These are phyloP conservation scores for Heliconius ismenius DNA, from an alignment of 2,888 invertebrate genomes.

Conservation along the genomic window DNA sequence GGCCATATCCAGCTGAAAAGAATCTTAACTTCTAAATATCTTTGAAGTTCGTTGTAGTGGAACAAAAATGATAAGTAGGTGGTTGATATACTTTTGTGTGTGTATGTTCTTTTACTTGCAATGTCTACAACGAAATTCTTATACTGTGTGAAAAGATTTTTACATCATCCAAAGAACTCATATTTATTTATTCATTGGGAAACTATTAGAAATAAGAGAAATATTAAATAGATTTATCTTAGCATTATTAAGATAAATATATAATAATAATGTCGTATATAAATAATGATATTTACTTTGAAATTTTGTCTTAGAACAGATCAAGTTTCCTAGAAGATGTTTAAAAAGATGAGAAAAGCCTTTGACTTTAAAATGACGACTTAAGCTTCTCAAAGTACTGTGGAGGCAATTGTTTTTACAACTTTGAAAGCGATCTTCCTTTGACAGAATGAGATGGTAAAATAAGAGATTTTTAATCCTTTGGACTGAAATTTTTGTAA, in stretches of 20 bases:
- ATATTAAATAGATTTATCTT: neutral
- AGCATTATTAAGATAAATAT: neutral
- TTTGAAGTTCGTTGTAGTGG: slow-evolving; percentile 7
- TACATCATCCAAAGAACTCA: neutral
- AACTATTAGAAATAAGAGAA: neutral
- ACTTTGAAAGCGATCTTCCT: neutral
- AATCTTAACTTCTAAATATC: slow-evolving; percentile 20
- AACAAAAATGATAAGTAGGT: neutral
- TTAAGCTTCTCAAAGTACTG: slow-evolving; percentile 3
- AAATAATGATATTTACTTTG: neutral
- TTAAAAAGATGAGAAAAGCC: neutral
- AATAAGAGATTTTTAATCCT: neutral
- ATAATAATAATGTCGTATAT: slow-evolving; percentile 4
- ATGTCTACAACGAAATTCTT: neutral
- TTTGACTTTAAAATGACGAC: slow-evolving; percentile 13
- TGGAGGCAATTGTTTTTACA: slow-evolving; percentile 4
- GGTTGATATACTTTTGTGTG: neutral
- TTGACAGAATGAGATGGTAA: neutral
- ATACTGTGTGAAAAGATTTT: neutral
- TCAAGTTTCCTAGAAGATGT: slow-evolving; percentile 3
- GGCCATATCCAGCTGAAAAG: slow-evolving; percentile 12
- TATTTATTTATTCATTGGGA: neutral
- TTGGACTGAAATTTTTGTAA: neutral
- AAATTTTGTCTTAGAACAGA: neutral
- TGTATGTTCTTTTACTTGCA: neutral